phyloP scores from a whole-genome alignment of 2,113 vertebrate species.

The Physeter macrocephalus region DNA sequence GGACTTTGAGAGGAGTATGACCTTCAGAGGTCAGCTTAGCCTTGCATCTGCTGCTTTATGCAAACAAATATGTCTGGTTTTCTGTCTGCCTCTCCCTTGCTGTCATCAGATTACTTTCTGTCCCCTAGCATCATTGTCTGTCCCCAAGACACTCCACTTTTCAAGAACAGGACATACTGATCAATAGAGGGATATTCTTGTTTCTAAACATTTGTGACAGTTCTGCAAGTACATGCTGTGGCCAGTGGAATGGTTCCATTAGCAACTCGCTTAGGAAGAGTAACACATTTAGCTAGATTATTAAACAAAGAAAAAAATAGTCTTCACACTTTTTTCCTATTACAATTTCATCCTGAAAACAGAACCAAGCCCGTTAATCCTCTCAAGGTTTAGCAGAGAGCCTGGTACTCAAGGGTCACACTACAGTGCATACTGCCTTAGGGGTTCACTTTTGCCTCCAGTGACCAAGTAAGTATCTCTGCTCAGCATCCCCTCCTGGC shows the following conservation, averaged over 20 bases:
- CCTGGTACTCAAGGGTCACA: neutral
- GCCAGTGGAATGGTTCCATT: neutral
- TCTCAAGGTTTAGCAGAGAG: neutral
- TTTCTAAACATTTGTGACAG: slow-evolving; percentile 1
- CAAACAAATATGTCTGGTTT: neutral
- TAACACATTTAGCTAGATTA: neutral
- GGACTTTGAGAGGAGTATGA: neutral
- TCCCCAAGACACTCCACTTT: neutral
- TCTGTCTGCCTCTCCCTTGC: neutral
- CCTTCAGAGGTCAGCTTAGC: neutral
- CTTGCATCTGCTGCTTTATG: neutral
- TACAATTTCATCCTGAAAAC: slow-evolving; percentile 25
- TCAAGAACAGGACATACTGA: neutral
- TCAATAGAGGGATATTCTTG: neutral
- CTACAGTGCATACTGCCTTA: neutral
- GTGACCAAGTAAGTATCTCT: neutral
- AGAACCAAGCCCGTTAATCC: neutral
- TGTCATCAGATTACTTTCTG: neutral
- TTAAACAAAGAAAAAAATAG: neutral
- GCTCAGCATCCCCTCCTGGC: neutral
- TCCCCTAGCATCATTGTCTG: neutral
- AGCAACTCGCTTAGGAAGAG: slow-evolving; percentile 27
- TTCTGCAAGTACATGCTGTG: neutral
- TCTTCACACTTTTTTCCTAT: neutral
- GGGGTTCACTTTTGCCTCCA: neutral